A percentile compares a stretch with the other conserved stretches of the same genome.
These are phyloP conservation scores for Muraenolepis orangiensis DNA, from an alignment of 2,797 vertebrate species.

Conservation along the genomic window DNA sequence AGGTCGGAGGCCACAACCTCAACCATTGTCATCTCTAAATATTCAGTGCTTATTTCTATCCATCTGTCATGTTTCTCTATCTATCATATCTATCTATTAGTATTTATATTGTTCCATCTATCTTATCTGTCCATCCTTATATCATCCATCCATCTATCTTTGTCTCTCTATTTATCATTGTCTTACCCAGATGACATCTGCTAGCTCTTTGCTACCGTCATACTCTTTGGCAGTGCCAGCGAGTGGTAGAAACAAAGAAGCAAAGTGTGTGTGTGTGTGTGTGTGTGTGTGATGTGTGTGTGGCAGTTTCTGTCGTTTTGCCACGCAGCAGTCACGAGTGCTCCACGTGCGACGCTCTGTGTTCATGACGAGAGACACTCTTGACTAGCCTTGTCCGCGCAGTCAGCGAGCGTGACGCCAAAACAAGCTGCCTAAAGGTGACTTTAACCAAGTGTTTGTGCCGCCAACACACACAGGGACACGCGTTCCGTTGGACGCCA, in stretches of 20 bases:
- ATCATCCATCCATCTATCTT: not conserved
- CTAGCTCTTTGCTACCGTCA: not conserved
- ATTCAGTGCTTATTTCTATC: not conserved
- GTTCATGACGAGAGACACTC: too few species aligned
- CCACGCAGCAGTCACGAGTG: not conserved
- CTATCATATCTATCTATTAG: not conserved
- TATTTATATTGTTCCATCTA: not conserved
- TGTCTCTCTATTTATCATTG: not conserved
- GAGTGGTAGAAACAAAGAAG: not conserved
- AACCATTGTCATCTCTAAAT: not conserved
- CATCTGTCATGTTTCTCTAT: too few species aligned
- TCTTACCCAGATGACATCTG: not conserved
- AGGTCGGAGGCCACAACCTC: slow-evolving; percentile 18
- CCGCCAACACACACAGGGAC: not conserved
- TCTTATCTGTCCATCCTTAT: not conserved
- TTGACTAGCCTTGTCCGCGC: too few species aligned
- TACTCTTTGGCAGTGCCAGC: not conserved
- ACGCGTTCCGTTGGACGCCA: not conserved
- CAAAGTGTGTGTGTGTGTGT: not conserved
- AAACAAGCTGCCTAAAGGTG: not conserved
- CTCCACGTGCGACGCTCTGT: not conserved
- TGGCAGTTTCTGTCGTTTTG: not conserved
- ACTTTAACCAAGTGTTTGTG: not conserved
- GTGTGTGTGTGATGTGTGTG: not conserved
- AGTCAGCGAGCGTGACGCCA: not conserved